A percentile compares a stretch with the other conserved stretches of the same genome.
Conservation (phyloP, 2,888 invertebrate genomes). For the Rhaphigaster nebulosa region DNA sequence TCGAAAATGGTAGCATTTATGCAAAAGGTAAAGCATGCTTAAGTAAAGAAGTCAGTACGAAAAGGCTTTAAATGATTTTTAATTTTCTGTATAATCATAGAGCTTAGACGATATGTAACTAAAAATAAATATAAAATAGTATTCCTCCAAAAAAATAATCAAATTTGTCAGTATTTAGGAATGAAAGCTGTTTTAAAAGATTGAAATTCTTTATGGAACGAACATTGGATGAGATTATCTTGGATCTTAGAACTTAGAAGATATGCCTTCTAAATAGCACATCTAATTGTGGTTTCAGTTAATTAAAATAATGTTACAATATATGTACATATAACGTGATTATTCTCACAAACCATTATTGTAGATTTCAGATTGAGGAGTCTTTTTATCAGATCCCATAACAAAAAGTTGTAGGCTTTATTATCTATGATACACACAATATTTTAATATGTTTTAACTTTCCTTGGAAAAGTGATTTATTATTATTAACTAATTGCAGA, state of each 20-base stretch:
- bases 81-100: slow-evolving; percentile 59
- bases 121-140: slow-evolving; percentile 60
- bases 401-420: slow-evolving; percentile 62
- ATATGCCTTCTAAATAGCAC: slow-evolving; percentile 56
- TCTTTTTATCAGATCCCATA: slow-evolving; percentile 61
- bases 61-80: slow-evolving; percentile 59
- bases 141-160: slow-evolving; percentile 53
- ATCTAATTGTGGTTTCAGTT: slow-evolving; percentile 60
- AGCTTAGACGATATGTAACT: slow-evolving; percentile 60
- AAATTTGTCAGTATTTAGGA: slow-evolving; percentile 57
- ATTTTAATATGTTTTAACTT: slow-evolving; percentile 62
- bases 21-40: slow-evolving; percentile 25
- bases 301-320: slow-evolving; percentile 64
- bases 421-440: slow-evolving; percentile 64
- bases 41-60: slow-evolving; percentile 39
- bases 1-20: neutral
- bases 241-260: slow-evolving; percentile 27
- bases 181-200: slow-evolving; percentile 59
- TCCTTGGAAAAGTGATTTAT: slow-evolving; percentile 64
- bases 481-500: slow-evolving; percentile 64
- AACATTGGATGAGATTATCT: slow-evolving; percentile 56
- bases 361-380: slow-evolving; percentile 61
- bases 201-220: slow-evolving; percentile 56
- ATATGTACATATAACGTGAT: slow-evolving; percentile 63
- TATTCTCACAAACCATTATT: slow-evolving; percentile 59